phyloP scores from a whole-genome alignment of 2,113 vertebrate species.

The Catagonus wagneri region DNA sequence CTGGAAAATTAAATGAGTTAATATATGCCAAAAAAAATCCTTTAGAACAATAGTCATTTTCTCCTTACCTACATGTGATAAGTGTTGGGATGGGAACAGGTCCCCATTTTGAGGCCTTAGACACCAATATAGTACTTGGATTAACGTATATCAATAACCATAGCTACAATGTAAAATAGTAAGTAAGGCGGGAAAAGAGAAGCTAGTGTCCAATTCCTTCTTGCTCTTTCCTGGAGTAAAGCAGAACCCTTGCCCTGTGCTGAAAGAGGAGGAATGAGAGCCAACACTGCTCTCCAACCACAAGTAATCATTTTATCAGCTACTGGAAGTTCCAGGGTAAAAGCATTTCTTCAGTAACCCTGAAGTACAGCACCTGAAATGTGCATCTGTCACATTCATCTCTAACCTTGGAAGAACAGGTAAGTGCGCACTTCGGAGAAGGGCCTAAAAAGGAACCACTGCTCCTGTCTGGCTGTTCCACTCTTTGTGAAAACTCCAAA shows the following conservation, averaged over 20 bases:
- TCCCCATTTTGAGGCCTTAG: background rate
- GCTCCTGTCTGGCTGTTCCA: background rate
- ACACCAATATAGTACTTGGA: background rate
- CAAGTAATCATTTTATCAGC: background rate
- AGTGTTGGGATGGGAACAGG: fast-evolving
- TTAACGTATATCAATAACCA: background rate
- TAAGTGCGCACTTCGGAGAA: background rate
- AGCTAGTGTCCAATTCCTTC: background rate
- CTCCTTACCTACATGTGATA: background rate
- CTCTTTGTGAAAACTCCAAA: background rate
- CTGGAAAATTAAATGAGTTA: background rate
- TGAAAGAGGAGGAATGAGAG: background rate
- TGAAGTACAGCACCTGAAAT: background rate
- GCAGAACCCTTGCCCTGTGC: background rate
- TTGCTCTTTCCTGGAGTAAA: background rate
- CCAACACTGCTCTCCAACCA: background rate
- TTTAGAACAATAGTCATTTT: background rate
- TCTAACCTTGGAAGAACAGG: background rate
- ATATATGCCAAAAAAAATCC: background rate
- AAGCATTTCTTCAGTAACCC: background rate
- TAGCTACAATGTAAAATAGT: background rate
- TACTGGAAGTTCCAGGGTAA: background rate
- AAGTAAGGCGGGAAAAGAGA: background rate
- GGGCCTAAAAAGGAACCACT: background rate
- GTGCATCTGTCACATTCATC: background rate